phyloP scores from a whole-genome alignment of 2,888 invertebrate species.

The Resseliella maxima region DNA sequence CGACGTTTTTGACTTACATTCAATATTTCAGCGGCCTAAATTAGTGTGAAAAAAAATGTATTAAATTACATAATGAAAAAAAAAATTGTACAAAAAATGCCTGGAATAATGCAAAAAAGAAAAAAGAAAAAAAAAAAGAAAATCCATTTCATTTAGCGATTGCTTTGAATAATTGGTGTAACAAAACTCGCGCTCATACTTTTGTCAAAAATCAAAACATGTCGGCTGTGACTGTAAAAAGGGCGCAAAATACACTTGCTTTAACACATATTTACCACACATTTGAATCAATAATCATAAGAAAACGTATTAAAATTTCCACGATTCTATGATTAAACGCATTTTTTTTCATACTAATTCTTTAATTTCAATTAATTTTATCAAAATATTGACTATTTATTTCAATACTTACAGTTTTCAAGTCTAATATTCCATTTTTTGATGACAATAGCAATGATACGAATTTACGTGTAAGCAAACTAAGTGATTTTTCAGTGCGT shows the following conservation, averaged over 20 bases:
- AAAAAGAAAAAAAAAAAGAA: background rate
- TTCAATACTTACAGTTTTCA: conserved; percentile 64
- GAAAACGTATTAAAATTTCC: background rate
- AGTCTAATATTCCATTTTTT: conserved; percentile 65
- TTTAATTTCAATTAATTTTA: background rate
- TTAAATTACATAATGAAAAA: background rate
- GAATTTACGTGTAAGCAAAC: conserved; percentile 66
- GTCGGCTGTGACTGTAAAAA: conserved; percentile 30
- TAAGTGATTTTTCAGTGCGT: conserved; percentile 66
- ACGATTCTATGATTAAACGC: background rate
- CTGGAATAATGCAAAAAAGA: background rate
- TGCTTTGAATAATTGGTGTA: background rate
- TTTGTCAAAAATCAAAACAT: conserved; percentile 33
- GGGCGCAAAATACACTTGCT: conserved; percentile 52
- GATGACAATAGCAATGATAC: conserved; percentile 64
- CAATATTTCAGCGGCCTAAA: conserved; percentile 78
- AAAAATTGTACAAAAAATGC: background rate
- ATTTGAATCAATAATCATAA: conserved; percentile 7
- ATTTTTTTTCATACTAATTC: background rate
- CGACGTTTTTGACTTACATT: conserved; percentile 80
- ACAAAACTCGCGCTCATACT: conserved; percentile 29
- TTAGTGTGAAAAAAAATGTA: background rate
- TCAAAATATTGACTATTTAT: background rate
- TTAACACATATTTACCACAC: background rate
- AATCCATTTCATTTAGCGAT: background rate